Percentiles rank a stretch among this genome's conserved stretches.
phyloP scores from a whole-genome alignment of 2,113 vertebrate genomes.

The Ia io region DNA sequence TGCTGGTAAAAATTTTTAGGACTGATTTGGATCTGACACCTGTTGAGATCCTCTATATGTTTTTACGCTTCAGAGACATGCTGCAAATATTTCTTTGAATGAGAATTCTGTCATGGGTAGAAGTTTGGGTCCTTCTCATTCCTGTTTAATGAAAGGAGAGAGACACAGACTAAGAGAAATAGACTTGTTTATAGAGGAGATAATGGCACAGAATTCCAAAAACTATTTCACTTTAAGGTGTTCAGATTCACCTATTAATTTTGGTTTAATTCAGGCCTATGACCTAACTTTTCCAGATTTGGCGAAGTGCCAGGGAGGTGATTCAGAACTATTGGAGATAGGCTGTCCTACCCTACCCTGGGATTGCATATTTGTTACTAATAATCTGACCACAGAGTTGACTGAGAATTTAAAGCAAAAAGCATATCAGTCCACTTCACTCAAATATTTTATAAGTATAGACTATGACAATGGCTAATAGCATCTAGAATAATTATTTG shows the following conservation, averaged over 20 bases:
- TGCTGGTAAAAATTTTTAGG: neutral
- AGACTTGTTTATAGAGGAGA: neutral
- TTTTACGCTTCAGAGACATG: neutral
- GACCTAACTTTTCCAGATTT: constrained; percentile 19
- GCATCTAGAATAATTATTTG: neutral
- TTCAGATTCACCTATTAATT: neutral
- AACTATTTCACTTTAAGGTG: neutral
- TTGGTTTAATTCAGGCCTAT: neutral
- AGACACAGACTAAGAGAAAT: neutral
- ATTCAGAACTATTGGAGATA: neutral
- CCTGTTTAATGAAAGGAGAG: constrained; percentile 1
- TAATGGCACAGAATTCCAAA: neutral
- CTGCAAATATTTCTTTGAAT: neutral
- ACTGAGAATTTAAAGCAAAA: constrained; percentile 24
- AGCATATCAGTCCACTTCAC: neutral
- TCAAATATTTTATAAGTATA: neutral
- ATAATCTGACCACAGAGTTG: neutral
- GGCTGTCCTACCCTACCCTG: no score
- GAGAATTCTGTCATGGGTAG: neutral
- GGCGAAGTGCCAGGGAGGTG: neutral
- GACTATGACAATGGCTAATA: neutral
- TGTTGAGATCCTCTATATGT: neutral
- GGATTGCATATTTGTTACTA: neutral
- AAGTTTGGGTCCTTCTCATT: neutral
- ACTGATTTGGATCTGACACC: neutral